These are phyloP conservation scores for Alcis repandata DNA, from an alignment of 2,888 invertebrate genomes.

Conservation along the genomic window DNA sequence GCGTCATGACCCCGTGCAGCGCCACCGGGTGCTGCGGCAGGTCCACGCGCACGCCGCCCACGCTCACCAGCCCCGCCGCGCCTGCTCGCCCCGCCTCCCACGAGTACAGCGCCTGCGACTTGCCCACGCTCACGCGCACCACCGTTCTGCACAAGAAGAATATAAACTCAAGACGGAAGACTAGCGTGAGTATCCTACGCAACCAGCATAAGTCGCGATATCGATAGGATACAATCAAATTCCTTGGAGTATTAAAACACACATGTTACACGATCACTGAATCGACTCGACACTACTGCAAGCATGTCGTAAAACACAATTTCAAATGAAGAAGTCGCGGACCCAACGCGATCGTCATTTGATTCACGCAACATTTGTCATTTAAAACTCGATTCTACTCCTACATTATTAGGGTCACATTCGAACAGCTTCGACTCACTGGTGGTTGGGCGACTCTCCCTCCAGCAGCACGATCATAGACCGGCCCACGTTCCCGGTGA, in stretches of 20 bases:
- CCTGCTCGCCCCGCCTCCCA: conserved; percentile 90
- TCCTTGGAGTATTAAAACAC: no score
- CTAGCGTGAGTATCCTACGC: background rate
- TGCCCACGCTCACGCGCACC: conserved; percentile 96
- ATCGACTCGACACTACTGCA: no score
- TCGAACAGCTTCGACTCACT: conserved; percentile 83
- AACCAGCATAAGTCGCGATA: no score
- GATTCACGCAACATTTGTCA: no score
- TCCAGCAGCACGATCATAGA: conserved; percentile 97
- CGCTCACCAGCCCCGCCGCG: conserved; percentile 92
- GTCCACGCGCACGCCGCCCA: conserved; percentile 96
- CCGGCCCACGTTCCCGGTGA: conserved; percentile 96
- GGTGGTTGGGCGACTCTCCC: conserved; percentile 95
- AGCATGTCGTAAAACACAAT: no score
- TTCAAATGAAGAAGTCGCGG: no score
- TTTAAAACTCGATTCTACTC: background rate
- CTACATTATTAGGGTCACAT: background rate
- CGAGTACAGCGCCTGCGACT: conserved; percentile 96
- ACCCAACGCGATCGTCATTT: no score
- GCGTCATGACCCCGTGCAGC: conserved; percentile 98
- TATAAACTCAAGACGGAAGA: background rate
- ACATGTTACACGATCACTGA: no score
- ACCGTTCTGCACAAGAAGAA: conserved; percentile 90
- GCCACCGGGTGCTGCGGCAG: conserved; percentile 99
- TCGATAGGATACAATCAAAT: no score